Percentiles rank a stretch among this genome's conserved stretches.
Conservation (phyloP, 2,113 vertebrate genomes). For the Solea senegalensis region DNA sequence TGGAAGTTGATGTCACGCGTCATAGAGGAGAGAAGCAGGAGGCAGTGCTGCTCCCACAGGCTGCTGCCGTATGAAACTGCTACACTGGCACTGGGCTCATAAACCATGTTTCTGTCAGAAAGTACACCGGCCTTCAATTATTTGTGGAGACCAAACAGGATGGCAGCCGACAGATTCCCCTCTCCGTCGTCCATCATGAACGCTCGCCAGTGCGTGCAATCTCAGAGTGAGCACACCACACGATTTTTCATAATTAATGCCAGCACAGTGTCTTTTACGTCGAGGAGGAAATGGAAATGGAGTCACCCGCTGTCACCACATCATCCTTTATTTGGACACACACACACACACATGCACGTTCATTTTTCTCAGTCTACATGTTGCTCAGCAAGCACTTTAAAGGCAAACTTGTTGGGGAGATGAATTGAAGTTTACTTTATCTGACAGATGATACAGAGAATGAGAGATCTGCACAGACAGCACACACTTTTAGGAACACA, state of each 20-base stretch:
- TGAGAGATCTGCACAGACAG: slow-evolving; percentile 9
- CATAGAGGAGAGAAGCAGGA: slow-evolving; percentile 14
- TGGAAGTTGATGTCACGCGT: slow-evolving; percentile 1
- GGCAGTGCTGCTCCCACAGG: background rate
- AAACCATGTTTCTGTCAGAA: slow-evolving; percentile 61
- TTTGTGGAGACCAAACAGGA: slow-evolving; percentile 42
- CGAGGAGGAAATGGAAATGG: slow-evolving; percentile 46
- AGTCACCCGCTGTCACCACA: slow-evolving; percentile 29
- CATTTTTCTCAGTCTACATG: slow-evolving; percentile 39
- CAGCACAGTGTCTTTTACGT: slow-evolving; percentile 31
- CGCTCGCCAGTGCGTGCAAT: slow-evolving; percentile 28
- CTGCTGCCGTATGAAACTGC: slow-evolving; percentile 5
- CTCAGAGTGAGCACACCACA: slow-evolving; percentile 28
- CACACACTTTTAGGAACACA: background rate
- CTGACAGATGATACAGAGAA: slow-evolving; percentile 40
- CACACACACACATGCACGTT: slow-evolving; percentile 28
- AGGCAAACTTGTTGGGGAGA: slow-evolving; percentile 30
- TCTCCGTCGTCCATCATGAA: slow-evolving; percentile 47
- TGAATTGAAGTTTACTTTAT: slow-evolving; percentile 35
- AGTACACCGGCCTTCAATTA: slow-evolving; percentile 52
- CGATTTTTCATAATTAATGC: slow-evolving; percentile 68
- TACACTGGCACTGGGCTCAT: slow-evolving; percentile 36
- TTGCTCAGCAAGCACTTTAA: slow-evolving; percentile 49
- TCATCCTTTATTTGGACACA: slow-evolving; percentile 47
- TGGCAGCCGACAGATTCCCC: slow-evolving; percentile 51